Conservation (phyloP, 1,140 invertebrate genomes). For the Drosophila quadrilineata region DNA sequence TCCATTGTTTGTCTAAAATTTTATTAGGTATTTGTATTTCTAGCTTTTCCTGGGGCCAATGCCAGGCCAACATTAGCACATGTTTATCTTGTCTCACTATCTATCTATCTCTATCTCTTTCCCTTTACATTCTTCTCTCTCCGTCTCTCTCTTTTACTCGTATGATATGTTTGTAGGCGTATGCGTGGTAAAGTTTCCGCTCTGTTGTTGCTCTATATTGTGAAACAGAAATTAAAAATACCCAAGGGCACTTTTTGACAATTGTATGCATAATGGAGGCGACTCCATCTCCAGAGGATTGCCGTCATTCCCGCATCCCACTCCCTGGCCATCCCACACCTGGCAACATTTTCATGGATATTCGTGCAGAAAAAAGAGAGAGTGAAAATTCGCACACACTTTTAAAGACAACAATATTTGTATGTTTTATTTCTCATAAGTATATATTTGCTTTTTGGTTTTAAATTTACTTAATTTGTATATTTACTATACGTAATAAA, state of each 20-base stretch:
- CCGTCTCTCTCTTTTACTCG: neutral
- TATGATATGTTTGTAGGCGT: slow-evolving; percentile 7
- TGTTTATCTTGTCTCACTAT: too few species aligned
- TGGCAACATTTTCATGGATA: neutral
- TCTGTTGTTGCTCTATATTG: too few species aligned
- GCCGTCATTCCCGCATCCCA: slow-evolving; percentile 1
- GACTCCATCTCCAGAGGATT: too few species aligned
- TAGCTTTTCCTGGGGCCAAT: slow-evolving; percentile 19
- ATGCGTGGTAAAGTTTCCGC: slow-evolving; percentile 11
- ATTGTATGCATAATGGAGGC: slow-evolving; percentile 25
- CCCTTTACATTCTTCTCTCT: neutral
- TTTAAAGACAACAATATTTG: slow-evolving; percentile 3
- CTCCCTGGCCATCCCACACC: neutral
- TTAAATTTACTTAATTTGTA: slow-evolving; percentile 22
- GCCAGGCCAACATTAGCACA: slow-evolving; percentile 27
- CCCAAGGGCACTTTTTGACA: slow-evolving; percentile 28
- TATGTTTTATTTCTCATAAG: slow-evolving; percentile 25
- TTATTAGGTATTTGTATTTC: slow-evolving; percentile 46
- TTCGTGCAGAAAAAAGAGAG: too few species aligned
- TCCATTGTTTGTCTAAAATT: slow-evolving; percentile 38
- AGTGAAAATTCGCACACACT: too few species aligned
- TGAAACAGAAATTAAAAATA: slow-evolving; percentile 34
- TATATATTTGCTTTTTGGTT: slow-evolving; percentile 41
- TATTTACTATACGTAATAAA: slow-evolving; percentile 30
- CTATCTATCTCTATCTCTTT: too few species aligned